Base-by-base conservation (phyloP, 2,888 invertebrate species). In the Agriopis leucophaearia region DNA sequence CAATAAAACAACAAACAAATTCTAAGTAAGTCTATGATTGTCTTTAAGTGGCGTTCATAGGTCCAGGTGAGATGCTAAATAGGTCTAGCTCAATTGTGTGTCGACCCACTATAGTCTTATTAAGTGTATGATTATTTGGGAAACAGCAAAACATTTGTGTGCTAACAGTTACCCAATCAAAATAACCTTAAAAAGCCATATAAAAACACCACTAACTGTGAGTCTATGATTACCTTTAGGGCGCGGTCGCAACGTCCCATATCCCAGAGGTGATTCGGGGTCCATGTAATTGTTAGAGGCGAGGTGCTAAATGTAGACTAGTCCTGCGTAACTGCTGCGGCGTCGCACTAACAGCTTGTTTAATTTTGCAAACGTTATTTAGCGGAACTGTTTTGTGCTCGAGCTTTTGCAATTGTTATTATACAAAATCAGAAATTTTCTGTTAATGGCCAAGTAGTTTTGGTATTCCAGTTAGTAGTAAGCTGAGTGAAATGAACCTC, bases 311-410 rank as follows among this genome's bases (percentile, higher is more conserved):
- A 83, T 84, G 82, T 80, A 76, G 79, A 79, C 76, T 81, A 77
- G 83, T 77, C 74, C 74, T 73, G 73, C 81, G 83, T 87, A 87
- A 88, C 83, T 81, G 82, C 82, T 81, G 80, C 69, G 76, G 81
- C 72, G 71, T 78, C 72, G 76, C 76, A 73, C 78, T 74, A 78
- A 80, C 84, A 81, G 82, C 82, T 79, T 85, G 88, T 88, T 90
- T 86, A 89, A 90, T 90, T 88, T 90, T 90, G 88, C 88, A 88
- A 88, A 90, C 84, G 86, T 88, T 88, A 88, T 89, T 55, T 88
- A 88, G 81, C 76, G 74, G 76, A 74, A 47, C 44, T 61, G 47
- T 40, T 58, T 64, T 64, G 58, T 66, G 47, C 48, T 51, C 54
- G 40, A 36, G 40, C 16, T 40, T 36, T 27, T 18, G 38, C 52